These are phyloP conservation scores for Harlomillsia oculata DNA, from an alignment of 1,140 invertebrate species.

Conservation along the genomic window DNA sequence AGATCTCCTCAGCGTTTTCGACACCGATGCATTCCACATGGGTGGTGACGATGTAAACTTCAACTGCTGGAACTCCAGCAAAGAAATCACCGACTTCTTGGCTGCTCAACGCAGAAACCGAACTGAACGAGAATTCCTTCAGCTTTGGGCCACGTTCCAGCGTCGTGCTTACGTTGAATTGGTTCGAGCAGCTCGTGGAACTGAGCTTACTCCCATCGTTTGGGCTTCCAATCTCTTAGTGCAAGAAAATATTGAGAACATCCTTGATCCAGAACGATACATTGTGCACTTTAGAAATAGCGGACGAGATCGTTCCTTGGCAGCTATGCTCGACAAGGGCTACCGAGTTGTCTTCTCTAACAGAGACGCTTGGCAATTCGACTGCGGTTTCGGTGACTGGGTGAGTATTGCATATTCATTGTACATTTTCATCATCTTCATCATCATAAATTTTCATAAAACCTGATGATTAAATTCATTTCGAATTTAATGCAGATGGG, in stretches of 20 bases:
- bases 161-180: slow-evolving; percentile 35
- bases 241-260: slow-evolving; percentile 36
- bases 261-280: slow-evolving; percentile 35
- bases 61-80: slow-evolving; percentile 40
- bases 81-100: slow-evolving; percentile 39
- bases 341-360: slow-evolving; percentile 39
- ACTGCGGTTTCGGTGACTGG: slow-evolving; percentile 39
- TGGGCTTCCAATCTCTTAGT: slow-evolving; percentile 35
- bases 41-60: slow-evolving; percentile 42
- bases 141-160: slow-evolving; percentile 38
- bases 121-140: slow-evolving; percentile 38
- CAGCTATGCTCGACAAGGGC: slow-evolving; percentile 36
- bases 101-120: slow-evolving; percentile 33
- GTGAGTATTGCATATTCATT: slow-evolving; percentile 27
- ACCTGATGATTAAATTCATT: not conserved
- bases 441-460: no score
- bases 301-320: slow-evolving; percentile 34
- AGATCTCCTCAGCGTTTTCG: slow-evolving; percentile 34
- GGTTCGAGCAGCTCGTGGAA: slow-evolving; percentile 34
- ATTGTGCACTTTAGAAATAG: slow-evolving; percentile 35
- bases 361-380: slow-evolving; percentile 39
- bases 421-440: not conserved
- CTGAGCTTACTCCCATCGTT: slow-evolving; percentile 34
- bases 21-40: slow-evolving; percentile 39
- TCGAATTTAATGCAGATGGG: slow-evolving; percentile 27